Base-by-base conservation (phyloP, 2,888 invertebrate genomes). In the Hydroisotoma schaefferi region DNA sequence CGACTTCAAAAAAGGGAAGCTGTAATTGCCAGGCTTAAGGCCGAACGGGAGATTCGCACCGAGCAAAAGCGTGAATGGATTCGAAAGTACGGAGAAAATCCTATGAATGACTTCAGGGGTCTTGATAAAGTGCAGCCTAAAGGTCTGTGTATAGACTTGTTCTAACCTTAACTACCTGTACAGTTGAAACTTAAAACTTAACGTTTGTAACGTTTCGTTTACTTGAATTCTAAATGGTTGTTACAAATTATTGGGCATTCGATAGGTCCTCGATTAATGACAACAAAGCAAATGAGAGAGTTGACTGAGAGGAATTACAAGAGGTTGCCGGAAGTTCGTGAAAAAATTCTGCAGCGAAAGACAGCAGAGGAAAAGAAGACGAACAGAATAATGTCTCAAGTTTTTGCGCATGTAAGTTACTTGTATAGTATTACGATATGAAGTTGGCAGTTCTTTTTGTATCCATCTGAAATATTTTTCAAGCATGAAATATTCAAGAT, bases 391-490 rank as follows among this genome's bases (percentile, higher is more conserved):
- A 84, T 90, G 82, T 85, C 85, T 1, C 83, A 85, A 75, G 81
- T 88, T 59, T 90, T 89, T 76, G 87, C 87, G 75, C 85, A 83
- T 81, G 88, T 87, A 77, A 71, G 71, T n/a, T n/a, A n/a, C n/a
- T n/a, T n/a, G 15, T 22, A 43, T 43, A 67, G 49, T 15, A 18
- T 57, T 22, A 52, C 58, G 29, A 44, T 20, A 43, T n/a, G n/a
- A n/a, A n/a, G n/a, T n/a, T n/a, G n/a, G n/a, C n/a, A n/a, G n/a
- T n/a, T n/a, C n/a, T n/a, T n/a, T n/a, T n/a, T n/a, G 37, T 25
- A 46, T 23, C 8, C 20, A 23, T 46, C 25, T 25, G 4, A 46
- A 8, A 18, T 10, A 8, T 23, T 46, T 23, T 46, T 46, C 10
- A 8, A 23, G 23, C 20, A 8, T 15, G 15, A 33, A 15, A 33